Evolutionary conservation across 2,113 vertebrate genomes (phyloP).

Genomic region (Leucoraja erinaceus): DNA sequence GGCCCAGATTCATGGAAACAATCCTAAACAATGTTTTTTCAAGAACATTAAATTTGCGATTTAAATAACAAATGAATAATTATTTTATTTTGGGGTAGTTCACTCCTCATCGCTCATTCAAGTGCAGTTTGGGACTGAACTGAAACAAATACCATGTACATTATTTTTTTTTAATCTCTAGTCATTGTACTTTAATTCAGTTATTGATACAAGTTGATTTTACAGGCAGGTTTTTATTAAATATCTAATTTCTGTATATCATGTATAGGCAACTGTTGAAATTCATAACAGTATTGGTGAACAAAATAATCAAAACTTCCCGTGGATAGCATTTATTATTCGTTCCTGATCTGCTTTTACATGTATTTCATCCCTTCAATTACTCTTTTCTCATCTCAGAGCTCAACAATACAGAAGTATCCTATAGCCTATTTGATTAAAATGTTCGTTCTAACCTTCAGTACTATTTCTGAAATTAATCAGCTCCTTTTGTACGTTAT

Average conservation of each 20-base stretch:
- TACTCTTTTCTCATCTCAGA: not conserved
- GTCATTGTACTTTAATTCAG: not conserved
- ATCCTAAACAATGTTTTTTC: not conserved
- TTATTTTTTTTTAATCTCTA: not conserved
- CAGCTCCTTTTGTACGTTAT: not conserved
- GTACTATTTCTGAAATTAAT: not conserved
- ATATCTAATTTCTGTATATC: not conserved
- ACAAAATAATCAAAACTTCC: not conserved
- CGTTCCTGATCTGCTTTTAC: not conserved
- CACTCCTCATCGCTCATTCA: not conserved
- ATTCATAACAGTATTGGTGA: not conserved
- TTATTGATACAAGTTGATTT: not conserved
- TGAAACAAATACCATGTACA: not conserved
- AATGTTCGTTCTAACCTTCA: not conserved
- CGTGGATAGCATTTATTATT: not conserved
- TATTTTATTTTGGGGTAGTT: not conserved
- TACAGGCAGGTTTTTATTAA: not conserved
- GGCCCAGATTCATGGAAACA: not conserved
- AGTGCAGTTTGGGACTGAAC: not conserved
- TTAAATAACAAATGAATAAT: not conserved
- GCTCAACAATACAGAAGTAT: not conserved
- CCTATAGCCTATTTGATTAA: not conserved
- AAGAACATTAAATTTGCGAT: not conserved
- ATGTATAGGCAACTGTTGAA: not conserved
- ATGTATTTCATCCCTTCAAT: not conserved